Base-by-base conservation (phyloP, 53 echinoderm and acorn worm genomes). In the Mesocentrotus franciscanus region DNA sequence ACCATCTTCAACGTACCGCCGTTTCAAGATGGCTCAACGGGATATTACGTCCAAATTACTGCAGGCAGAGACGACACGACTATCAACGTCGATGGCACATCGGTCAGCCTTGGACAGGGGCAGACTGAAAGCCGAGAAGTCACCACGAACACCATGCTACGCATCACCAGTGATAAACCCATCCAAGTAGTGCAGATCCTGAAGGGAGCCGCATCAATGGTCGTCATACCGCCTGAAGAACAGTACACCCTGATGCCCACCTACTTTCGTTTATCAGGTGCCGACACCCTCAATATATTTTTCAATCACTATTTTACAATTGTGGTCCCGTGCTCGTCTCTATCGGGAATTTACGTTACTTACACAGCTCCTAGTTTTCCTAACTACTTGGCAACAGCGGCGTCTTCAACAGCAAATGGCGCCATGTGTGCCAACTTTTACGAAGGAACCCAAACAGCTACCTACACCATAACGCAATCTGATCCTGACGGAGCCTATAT, bases 101-200 rank as follows among this genome's bases (percentile, higher is more conserved):
- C 13, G 68, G 56, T 94, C 12, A 36, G 60, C 57, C 87, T 94
- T 10, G 39, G 22, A 18, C 85, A 85, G 24, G 95, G 95, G 14
- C 60, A 85, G 27, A 68, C 70, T 12, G 27, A 94, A 12, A 68
- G 68, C 55, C 62, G 56, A 36, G 85, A 85, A 36, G 70, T 94
- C 9, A 81, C 81, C 27, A 61, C 87, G 17, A 68, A 94, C 62
- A 27, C 12, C 85, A 85, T 94, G 39, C 68, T 94, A 9, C 87
- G 87, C 14, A 94, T 94, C n/a, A 94, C 85, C 22, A 94, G 95
- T 32, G 95, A 94, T 68, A 34, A 94, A 12, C 95, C 95, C 15
- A 68, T 94, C 32, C 95, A 94, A 66, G 95, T 94, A 27, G 95
- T 85, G n/a, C 95, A 94, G 84, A 18, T 61, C 85, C 85, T 94